Conservation (phyloP, 1,140 invertebrate species). For the Drosophila littoralis region DNA sequence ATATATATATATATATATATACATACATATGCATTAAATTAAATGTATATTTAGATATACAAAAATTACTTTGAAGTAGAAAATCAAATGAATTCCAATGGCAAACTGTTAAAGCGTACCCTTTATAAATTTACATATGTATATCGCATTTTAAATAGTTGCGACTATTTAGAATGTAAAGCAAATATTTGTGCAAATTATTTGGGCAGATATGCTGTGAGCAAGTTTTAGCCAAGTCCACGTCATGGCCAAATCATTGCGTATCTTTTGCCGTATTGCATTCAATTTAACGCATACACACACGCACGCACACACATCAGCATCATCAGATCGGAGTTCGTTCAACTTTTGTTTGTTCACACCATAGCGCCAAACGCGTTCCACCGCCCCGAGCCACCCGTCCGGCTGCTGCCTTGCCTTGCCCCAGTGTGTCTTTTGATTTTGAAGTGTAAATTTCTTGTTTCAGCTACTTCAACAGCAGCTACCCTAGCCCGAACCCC, state of each 20-base stretch:
- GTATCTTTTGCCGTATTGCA: conserved; percentile 33
- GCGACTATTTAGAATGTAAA: conserved; percentile 21
- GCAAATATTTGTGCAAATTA: conserved; percentile 42
- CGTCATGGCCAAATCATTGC: conserved; percentile 39
- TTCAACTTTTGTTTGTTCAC: conserved; percentile 57
- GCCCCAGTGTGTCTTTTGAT: background rate
- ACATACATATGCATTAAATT: too few relatives aligned
- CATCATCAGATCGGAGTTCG: conserved; percentile 34
- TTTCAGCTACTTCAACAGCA: conserved; percentile 19
- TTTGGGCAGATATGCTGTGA: conserved; percentile 14
- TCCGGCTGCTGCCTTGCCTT: background rate
- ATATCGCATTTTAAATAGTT: conserved; percentile 12
- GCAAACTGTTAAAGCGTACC: background rate
- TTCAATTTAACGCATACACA: conserved; percentile 17
- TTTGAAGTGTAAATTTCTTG: conserved; percentile 65
- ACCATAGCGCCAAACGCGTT: conserved; percentile 29
- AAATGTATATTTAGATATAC: too few relatives aligned
- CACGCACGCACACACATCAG: conserved; percentile 3
- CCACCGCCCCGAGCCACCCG: background rate
- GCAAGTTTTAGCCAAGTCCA: conserved; percentile 21
- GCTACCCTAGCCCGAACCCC: background rate
- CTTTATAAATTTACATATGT: conserved; percentile 2
- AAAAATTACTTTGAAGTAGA: background rate
- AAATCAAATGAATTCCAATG: conserved; percentile 20
- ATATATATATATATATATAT: too few relatives aligned